Evolutionary conservation across 2,113 vertebrate species (phyloP).

Genomic region (Ondatra zibethicus): DNA sequence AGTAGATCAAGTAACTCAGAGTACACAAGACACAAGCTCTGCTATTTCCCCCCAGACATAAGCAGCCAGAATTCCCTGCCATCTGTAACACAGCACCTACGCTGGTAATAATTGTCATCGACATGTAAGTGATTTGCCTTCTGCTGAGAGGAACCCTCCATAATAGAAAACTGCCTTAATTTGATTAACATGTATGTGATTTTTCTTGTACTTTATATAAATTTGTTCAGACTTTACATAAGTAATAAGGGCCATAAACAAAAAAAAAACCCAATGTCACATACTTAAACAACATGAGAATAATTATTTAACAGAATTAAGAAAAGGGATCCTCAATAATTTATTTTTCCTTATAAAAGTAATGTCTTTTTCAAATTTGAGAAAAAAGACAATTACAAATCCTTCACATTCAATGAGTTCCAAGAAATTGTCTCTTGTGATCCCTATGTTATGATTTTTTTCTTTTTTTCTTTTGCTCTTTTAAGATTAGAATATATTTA

Average conservation of each 20-base stretch:
- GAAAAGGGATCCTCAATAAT: neutral
- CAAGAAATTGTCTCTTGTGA: neutral
- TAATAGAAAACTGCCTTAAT: neutral
- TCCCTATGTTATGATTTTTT: neutral
- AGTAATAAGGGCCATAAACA: neutral
- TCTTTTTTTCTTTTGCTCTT: neutral
- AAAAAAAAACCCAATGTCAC: neutral
- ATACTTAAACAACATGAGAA: neutral
- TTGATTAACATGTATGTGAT: neutral
- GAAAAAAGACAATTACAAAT: neutral
- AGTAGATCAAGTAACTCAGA: neutral
- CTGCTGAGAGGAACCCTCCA: neutral
- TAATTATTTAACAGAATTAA: neutral
- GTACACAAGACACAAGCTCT: neutral
- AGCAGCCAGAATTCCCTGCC: neutral
- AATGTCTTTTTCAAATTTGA: neutral
- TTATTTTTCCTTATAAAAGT: neutral
- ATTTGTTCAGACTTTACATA: neutral
- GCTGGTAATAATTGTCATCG: neutral
- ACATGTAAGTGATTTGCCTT: neutral
- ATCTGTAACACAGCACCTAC: neutral
- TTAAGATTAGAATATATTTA: neutral
- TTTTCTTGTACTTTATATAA: slow-evolving; percentile 9
- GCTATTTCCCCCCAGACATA: neutral
- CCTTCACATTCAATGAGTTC: neutral